Conservation (phyloP, 2,113 vertebrate species). For the human region GRCh38 chr18:47927001-47927500, state of each 20-base stretch:
- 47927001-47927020: not conserved
- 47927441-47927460: not conserved
- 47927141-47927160: constrained; percentile 28
- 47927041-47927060: not conserved
- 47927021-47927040: not conserved
- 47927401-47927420: not conserved
- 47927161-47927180: constrained; percentile 19
- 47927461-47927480: not conserved
- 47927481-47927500: not conserved
- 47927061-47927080: constrained; percentile 8
- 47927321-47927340: not conserved
- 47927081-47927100: not conserved
- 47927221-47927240: not conserved
- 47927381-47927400: constrained; percentile 14
- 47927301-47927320: not conserved
- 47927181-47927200: not conserved
- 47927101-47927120: constrained; percentile 22
- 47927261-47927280: not conserved
- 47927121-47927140: not conserved
- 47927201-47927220: constrained; percentile 5
- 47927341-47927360: not conserved
- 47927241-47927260: not conserved
- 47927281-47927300: not conserved
- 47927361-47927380: not conserved
- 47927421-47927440: constrained; percentile 18